These are phyloP conservation scores for human (Homo sapiens) DNA, from an alignment of 2,113 vertebrate genomes.

Conservation along the genomic window GRCh38 chr15:26573001-26573500, in stretches of 20 bases:
- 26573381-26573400: neutral
- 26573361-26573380: neutral
- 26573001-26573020: conserved; percentile 12
- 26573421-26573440: neutral
- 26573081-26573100: neutral
- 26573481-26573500: no score
- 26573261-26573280: neutral
- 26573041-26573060: neutral
- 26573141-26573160: neutral
- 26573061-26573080: neutral
- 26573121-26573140: neutral
- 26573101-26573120: neutral
- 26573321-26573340: neutral
- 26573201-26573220: no score
- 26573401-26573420: neutral
- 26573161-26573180: fast-evolving
- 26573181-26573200: neutral
- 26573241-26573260: neutral
- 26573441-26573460: neutral
- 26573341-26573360: neutral
- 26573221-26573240: neutral
- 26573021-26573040: neutral
- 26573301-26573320: neutral
- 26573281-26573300: neutral
- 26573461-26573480: neutral